phyloP scores from a whole-genome alignment of 2,113 vertebrate genomes.

The Oreochromis spilurus region DNA sequence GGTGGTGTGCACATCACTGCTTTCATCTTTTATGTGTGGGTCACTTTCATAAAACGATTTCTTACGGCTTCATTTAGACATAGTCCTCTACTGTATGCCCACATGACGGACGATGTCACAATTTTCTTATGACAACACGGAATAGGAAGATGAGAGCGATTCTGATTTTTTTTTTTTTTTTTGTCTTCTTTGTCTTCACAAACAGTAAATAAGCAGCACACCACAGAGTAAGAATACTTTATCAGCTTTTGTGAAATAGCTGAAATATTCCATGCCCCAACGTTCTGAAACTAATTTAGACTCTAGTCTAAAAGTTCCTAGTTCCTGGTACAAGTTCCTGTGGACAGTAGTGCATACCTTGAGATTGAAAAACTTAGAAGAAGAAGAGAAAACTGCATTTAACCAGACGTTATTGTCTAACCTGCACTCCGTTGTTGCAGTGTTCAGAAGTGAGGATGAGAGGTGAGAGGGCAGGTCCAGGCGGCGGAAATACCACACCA shows the following conservation, averaged over 20 bases:
- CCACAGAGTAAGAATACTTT: not conserved
- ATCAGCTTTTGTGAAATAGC: not conserved
- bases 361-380: fast-evolving
- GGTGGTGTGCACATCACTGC: too few species aligned
- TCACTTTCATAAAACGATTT: not conserved
- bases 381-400: not conserved
- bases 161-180: too few species aligned
- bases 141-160: fast-evolving
- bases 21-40: fast-evolving
- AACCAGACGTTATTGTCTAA: not conserved
- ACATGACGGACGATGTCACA: not conserved
- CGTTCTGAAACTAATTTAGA: not conserved
- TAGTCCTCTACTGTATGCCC: not conserved
- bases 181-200: too few species aligned
- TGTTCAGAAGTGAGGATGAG: conserved; percentile 95
- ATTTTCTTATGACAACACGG: fast-evolving
- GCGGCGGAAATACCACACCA: conserved; percentile 95
- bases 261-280: fast-evolving
- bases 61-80: fast-evolving
- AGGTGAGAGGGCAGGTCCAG: conserved; percentile 88
- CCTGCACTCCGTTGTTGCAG: conserved; percentile 93
- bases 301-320: not conserved
- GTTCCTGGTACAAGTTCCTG: not conserved
- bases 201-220: not conserved
- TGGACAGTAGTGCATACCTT: not conserved